These are phyloP conservation scores for Brachyopa scutellaris DNA, from an alignment of 2,888 invertebrate species.

Conservation along the genomic window DNA sequence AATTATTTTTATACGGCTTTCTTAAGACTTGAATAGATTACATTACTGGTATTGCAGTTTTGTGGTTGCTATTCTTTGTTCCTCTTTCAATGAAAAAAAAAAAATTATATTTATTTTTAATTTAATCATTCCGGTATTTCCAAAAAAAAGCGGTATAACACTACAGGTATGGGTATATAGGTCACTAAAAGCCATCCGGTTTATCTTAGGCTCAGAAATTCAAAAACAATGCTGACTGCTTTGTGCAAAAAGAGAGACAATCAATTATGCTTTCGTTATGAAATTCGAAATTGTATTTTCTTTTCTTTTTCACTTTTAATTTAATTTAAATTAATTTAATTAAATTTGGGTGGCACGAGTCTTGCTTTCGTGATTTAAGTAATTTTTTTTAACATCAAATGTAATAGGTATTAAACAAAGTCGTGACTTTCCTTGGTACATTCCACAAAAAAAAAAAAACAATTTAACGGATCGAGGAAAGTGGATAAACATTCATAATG, in stretches of 20 bases:
- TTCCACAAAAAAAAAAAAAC: too few species aligned
- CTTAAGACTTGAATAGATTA: background rate
- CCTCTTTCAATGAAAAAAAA: too few species aligned
- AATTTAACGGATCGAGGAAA: too few species aligned
- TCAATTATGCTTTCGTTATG: background rate
- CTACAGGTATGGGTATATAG: background rate
- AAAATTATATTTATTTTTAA: too few species aligned
- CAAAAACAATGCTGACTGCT: background rate
- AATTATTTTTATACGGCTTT: background rate
- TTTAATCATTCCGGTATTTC: too few species aligned
- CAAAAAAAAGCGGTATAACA: too few species aligned
- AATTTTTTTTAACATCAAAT: background rate
- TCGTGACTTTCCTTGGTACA: too few species aligned
- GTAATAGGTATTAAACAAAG: background rate
- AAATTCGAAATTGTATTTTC: background rate
- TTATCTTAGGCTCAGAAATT: background rate
- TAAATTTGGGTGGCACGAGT: background rate
- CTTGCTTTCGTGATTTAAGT: background rate
- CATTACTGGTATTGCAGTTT: background rate
- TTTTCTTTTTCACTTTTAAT: background rate
- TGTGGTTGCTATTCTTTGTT: too few species aligned
- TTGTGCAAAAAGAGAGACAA: background rate
- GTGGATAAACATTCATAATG: too few species aligned
- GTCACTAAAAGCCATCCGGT: conserved; percentile 8
- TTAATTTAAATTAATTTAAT: background rate